A percentile compares a stretch with the other conserved stretches of the same genome.
These are phyloP conservation scores for Glomeris marginata DNA, from an alignment of 2,888 invertebrate genomes.

Conservation along the genomic window DNA sequence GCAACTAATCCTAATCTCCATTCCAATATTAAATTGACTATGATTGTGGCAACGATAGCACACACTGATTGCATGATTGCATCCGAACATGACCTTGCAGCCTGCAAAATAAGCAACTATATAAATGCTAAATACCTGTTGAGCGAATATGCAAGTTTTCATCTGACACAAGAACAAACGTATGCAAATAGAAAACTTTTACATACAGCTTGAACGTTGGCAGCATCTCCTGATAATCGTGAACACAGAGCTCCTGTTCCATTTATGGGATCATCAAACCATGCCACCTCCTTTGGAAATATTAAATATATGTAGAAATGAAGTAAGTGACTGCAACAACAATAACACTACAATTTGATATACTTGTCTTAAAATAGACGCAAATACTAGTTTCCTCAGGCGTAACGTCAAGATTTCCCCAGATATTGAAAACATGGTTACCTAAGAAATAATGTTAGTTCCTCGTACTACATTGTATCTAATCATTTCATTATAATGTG, in stretches of 20 bases:
- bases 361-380: constrained; percentile 34
- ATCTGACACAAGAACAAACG: too few relatives aligned
- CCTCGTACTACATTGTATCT: too few relatives aligned
- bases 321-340: too few relatives aligned
- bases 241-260: constrained; percentile 54
- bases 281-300: constrained; percentile 47
- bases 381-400: constrained; percentile 48
- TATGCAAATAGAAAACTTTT: too few relatives aligned
- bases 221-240: constrained; percentile 53
- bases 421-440: constrained; percentile 56
- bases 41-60: constrained; percentile 38
- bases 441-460: constrained; percentile 28
- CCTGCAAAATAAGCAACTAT: constrained; percentile 34
- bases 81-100: constrained; percentile 58
- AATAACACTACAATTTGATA: neutral
- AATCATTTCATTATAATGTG: too few relatives aligned
- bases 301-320: neutral
- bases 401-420: constrained; percentile 65
- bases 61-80: constrained; percentile 46
- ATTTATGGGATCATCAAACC: constrained; percentile 52
- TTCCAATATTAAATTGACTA: constrained; percentile 45
- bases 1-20: constrained; percentile 57
- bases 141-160: too few relatives aligned
- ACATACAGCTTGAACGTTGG: constrained; percentile 57
- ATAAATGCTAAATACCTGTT: neutral